A percentile compares a stretch with the other conserved stretches of the same genome.
Conservation (phyloP, 2,113 vertebrate species). For the Myiozetetes cayanensis region DNA sequence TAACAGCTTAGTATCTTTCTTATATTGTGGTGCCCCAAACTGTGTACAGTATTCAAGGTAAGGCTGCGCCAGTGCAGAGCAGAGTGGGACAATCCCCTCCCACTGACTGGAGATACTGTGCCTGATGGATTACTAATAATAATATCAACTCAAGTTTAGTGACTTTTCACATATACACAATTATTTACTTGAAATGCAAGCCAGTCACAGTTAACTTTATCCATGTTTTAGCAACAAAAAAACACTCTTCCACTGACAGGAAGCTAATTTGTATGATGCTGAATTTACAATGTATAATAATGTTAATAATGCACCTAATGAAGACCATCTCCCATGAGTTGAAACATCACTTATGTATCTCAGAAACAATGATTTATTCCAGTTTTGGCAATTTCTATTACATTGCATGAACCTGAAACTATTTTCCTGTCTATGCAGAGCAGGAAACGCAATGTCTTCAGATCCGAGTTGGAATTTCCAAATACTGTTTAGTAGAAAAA, state of each 20-base stretch:
- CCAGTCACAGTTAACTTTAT: not conserved
- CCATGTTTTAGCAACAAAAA: not conserved
- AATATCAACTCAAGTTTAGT: not conserved
- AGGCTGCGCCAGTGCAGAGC: accelerated
- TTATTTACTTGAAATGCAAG: not conserved
- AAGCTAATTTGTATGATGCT: not conserved
- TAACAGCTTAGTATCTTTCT: not conserved
- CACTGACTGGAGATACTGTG: not conserved
- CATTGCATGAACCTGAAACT: not conserved
- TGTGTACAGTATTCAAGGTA: too few relatives aligned
- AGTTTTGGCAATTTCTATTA: not conserved
- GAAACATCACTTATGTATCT: not conserved
- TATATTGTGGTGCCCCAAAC: not conserved
- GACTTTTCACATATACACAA: not conserved
- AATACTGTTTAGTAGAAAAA: not conserved
- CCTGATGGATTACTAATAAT: not conserved
- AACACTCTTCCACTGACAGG: not conserved
- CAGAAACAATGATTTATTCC: not conserved
- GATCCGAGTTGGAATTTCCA: not conserved
- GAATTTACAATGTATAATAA: not conserved
- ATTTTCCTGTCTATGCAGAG: not conserved
- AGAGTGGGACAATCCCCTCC: not conserved
- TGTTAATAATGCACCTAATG: not conserved
- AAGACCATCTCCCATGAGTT: not conserved
- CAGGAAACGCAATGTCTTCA: not conserved